These are phyloP conservation scores for Apodemia zela DNA, from an alignment of 2,888 invertebrate genomes.

Conservation along the genomic window DNA sequence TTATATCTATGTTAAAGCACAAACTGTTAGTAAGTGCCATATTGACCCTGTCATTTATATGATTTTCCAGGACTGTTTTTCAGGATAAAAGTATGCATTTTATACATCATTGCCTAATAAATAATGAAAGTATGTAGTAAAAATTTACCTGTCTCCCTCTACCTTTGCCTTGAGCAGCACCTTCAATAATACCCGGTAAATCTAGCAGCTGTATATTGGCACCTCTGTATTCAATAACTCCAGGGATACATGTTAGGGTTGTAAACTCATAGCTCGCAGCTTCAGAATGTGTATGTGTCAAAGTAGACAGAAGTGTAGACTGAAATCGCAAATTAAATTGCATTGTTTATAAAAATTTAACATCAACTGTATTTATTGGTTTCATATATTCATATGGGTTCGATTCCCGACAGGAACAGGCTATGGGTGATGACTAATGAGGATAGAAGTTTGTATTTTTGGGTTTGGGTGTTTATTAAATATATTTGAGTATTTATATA, in stretches of 20 bases:
- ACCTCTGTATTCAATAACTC: constrained; percentile 98
- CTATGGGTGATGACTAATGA: too few relatives aligned
- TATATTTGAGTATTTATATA: too few relatives aligned
- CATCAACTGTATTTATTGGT: too few relatives aligned
- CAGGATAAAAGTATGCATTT: too few relatives aligned
- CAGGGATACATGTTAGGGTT: constrained; percentile 98
- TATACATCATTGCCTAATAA: background rate
- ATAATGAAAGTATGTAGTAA: background rate
- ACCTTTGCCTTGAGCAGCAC: constrained; percentile 96
- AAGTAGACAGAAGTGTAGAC: constrained; percentile 96
- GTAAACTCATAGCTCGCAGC: constrained; percentile 99
- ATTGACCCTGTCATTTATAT: too few relatives aligned
- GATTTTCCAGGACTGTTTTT: too few relatives aligned
- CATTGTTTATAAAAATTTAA: background rate
- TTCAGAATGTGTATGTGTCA: constrained; percentile 98
- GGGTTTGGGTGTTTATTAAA: too few relatives aligned
- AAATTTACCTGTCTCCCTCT: constrained; percentile 87
- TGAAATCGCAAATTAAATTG: constrained; percentile 45
- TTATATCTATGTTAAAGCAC: too few relatives aligned
- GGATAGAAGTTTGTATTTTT: too few relatives aligned
- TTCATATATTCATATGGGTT: too few relatives aligned
- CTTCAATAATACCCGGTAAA: constrained; percentile 99
- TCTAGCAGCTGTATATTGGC: constrained; percentile 99
- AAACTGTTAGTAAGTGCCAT: too few relatives aligned
- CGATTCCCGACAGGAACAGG: too few relatives aligned